Evolutionary conservation across 2,888 invertebrate species (phyloP).

Genomic region (Pyrocoelia pectoralis): DNA sequence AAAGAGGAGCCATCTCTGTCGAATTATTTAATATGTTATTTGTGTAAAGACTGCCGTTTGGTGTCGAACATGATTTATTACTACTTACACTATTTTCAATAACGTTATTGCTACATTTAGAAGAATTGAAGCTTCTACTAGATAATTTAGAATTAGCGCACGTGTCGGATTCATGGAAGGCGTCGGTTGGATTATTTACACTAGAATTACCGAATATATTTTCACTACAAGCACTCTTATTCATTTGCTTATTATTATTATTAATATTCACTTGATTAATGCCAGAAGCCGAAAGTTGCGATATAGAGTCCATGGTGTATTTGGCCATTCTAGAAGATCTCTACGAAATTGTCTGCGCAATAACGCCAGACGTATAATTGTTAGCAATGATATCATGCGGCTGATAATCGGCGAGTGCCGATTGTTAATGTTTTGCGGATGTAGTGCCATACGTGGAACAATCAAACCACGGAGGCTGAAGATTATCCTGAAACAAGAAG

Average conservation of each 20-base stretch:
- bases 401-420: conserved; percentile 49
- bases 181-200: conserved; percentile 4
- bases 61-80: background rate
- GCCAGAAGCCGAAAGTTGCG: conserved; percentile 33
- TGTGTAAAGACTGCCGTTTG: conserved; percentile 8
- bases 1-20: conserved; percentile 17
- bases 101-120: conserved; percentile 31
- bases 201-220: conserved; percentile 18
- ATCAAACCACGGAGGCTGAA: conserved; percentile 49
- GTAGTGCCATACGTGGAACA: conserved; percentile 57
- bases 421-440: conserved; percentile 44
- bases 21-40: background rate
- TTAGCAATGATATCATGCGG: conserved; percentile 54
- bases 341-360: conserved; percentile 59
- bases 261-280: conserved; percentile 43
- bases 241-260: conserved; percentile 30
- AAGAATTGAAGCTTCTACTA: conserved; percentile 19
- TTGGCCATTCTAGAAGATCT: conserved; percentile 61
- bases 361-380: conserved; percentile 50
- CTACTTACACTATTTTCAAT: conserved; percentile 16
- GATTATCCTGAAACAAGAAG: conserved; percentile 50
- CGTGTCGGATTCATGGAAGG: conserved; percentile 5
- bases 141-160: conserved; percentile 28
- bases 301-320: conserved; percentile 49
- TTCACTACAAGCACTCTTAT: conserved; percentile 32